Base-by-base conservation (phyloP, 2,797 vertebrate species). In the Kryptopterus vitreolus region DNA sequence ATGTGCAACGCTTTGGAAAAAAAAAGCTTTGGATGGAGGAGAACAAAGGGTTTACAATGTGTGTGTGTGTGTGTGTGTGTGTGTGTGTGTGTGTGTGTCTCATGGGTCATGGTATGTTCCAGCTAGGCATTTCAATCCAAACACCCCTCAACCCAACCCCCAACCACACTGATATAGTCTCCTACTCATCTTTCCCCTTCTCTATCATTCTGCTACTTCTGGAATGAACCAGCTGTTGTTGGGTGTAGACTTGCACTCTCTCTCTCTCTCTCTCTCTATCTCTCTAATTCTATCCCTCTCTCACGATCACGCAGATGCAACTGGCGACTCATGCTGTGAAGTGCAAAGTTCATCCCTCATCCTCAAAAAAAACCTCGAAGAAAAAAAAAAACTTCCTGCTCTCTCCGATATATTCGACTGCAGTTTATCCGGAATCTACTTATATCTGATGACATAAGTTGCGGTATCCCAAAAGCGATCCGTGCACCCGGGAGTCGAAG, bases 191-290 rank as follows among this genome's bases (percentile, higher is more conserved):
- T 77, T 77, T 74, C 35, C 53, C 31, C 24, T 18, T 29, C 46
- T 35, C 76, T 76, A 83, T 79, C 75, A 76, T 71, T 80, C 66
- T 76, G 63, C 72, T 8, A 79, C 82, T 83, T 55, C 58, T 59
- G 71, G 76, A 85, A 83, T 81, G 59, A 79, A 85, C 43, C 81
- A 76, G 76, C 78, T 81, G 70, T 26, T 77, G 75, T 62, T 61
- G 76, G 76, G 72, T 1, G 26, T 65, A 61, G 59, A 63, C 65
- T 57, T 68, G n/a, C 71, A 15, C 29, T 5, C 61, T 55, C 69
- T 58, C 68, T 77, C 77, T 22, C 38, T 58, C 50, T 72, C 69
- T 73, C 50, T 43, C 22, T 58, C 77, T 72, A 18, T 70, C 48
- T 77, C 61, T 83, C 75, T 55, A 31, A 38, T 15, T 35, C 58